A percentile compares a stretch with the other conserved stretches of the same genome.
These are phyloP conservation scores for Tenthredo livida DNA, from an alignment of 2,888 invertebrate species.

Conservation along the genomic window DNA sequence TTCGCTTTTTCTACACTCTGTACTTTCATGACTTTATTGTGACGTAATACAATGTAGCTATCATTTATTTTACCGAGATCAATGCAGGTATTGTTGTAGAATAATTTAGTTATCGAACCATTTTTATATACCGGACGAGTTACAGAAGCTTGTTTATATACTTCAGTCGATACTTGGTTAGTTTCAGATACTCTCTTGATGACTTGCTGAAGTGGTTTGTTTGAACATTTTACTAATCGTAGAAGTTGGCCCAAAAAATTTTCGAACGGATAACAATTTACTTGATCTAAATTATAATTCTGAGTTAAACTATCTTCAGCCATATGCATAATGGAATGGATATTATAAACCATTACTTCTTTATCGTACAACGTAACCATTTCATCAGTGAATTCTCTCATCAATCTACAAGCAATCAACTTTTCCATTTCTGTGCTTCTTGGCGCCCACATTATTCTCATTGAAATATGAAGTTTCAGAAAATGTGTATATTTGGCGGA, in stretches of 20 bases:
- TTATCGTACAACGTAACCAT: neutral
- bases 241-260: neutral
- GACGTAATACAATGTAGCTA: neutral
- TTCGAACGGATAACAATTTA: neutral
- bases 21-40: neutral
- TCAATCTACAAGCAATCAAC: neutral
- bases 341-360: neutral
- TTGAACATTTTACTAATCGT: neutral
- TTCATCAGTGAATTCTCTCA: neutral
- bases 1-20: neutral
- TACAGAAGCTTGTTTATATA: neutral
- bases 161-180: neutral
- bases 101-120: neutral
- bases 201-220: neutral
- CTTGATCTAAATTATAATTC: neutral
- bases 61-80: neutral
- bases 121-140: neutral
- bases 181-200: constrained; percentile 2
- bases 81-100: neutral
- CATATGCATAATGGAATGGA: neutral
- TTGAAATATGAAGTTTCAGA: neutral
- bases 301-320: neutral
- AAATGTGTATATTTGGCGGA: neutral
- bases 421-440: neutral
- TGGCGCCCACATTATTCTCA: neutral